Conservation (phyloP, 2,113 vertebrate species). For the Toxostoma redivivum region DNA sequence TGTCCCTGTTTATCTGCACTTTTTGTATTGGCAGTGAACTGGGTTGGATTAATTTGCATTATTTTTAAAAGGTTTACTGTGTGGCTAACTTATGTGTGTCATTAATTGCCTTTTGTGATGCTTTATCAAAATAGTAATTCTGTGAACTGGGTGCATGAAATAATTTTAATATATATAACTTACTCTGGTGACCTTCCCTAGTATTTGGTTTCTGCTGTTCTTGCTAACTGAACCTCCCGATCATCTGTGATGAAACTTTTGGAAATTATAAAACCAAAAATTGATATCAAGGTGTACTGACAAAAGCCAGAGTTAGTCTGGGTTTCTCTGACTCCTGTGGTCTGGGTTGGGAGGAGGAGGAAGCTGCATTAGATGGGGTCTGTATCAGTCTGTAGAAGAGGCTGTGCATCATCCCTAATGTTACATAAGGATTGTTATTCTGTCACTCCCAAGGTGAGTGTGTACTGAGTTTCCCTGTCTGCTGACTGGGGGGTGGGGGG, state of each 20-base stretch:
- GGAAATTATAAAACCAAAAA: not conserved
- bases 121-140: not conserved
- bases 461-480: not conserved
- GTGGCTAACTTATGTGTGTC: not conserved
- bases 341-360: not conserved
- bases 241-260: not conserved
- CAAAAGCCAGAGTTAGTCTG: not conserved
- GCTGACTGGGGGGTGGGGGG: too few species aligned
- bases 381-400: not conserved
- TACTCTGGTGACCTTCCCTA: not conserved
- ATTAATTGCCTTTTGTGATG: not conserved
- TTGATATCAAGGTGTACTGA: not conserved
- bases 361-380: not conserved
- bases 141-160: not conserved
- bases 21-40: not conserved
- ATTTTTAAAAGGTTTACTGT: not conserved
- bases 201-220: not conserved
- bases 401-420: not conserved
- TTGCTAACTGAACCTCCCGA: not conserved
- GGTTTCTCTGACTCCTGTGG: not conserved
- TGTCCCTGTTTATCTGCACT: not conserved
- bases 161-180: not conserved
- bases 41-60: not conserved
- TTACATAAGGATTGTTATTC: rapidly evolving
- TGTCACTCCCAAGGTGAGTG: not conserved